Evolutionary conservation across 2,797 vertebrate species (phyloP).

Genomic region (Meriones psammophilus): DNA sequence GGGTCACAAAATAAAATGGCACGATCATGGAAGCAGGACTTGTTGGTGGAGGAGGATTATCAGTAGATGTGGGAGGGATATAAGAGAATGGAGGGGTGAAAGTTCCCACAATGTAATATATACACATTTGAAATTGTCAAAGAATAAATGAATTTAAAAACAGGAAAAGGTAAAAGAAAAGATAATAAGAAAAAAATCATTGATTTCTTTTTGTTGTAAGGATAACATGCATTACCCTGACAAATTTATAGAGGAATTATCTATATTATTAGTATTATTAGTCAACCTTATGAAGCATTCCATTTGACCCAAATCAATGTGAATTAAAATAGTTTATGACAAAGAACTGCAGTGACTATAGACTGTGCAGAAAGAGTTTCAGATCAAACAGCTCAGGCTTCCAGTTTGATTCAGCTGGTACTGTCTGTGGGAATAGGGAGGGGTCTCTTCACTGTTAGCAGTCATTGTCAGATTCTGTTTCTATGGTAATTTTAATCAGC

Average conservation of each 20-base stretch:
- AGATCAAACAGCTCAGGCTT: neutral
- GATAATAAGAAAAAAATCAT: neutral
- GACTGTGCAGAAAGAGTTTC: neutral
- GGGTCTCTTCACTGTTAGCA: neutral
- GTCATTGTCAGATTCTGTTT: conserved; percentile 57
- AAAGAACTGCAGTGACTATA: neutral
- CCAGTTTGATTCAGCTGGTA: neutral
- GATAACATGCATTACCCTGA: conserved; percentile 1
- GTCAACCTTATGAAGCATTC: neutral
- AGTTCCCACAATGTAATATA: too few species aligned
- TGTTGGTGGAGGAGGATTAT: neutral
- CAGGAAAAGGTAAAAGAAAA: too few species aligned
- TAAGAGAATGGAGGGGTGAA: neutral
- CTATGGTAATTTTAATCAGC: conserved; percentile 61
- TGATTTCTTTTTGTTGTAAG: neutral
- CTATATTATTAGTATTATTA: neutral
- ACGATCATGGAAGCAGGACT: neutral
- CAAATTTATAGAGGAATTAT: conserved; percentile 37
- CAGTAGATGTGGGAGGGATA: too few species aligned
- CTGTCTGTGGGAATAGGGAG: neutral
- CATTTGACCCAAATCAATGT: neutral
- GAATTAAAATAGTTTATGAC: conserved; percentile 5
- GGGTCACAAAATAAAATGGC: neutral
- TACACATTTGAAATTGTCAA: neutral
- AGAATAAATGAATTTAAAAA: neutral